Conservation (phyloP, 1,140 invertebrate genomes). For the Drosophila novamexicana region DNA sequence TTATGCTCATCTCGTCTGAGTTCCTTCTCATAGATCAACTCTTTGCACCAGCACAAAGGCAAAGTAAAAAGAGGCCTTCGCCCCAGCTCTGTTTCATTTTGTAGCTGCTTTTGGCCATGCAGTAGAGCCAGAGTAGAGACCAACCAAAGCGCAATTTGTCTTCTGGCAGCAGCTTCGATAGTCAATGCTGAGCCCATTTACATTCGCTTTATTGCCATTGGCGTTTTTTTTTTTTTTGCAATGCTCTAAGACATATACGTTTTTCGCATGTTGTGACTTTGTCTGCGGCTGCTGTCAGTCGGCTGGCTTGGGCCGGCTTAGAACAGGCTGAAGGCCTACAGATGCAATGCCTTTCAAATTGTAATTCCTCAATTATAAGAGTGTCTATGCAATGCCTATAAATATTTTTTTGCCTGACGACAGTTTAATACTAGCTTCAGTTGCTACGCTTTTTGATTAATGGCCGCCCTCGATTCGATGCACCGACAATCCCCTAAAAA, state of each 20-base stretch:
- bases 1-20: slow-evolving; percentile 44
- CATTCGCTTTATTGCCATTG: slow-evolving; percentile 67
- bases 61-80: slow-evolving; percentile 25
- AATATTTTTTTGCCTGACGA: slow-evolving; percentile 46
- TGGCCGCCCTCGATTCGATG: slow-evolving; percentile 46
- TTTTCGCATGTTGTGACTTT: slow-evolving; percentile 61
- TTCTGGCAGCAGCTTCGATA: slow-evolving; percentile 72
- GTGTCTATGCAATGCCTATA: slow-evolving; percentile 54
- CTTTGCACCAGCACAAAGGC: slow-evolving; percentile 45
- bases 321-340: slow-evolving; percentile 20
- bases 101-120: slow-evolving; percentile 58
- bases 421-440: slow-evolving; percentile 51
- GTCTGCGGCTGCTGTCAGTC: slow-evolving; percentile 70
- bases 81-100: slow-evolving; percentile 68
- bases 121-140: slow-evolving; percentile 33
- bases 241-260: slow-evolving; percentile 23
- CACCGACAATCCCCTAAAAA: slow-evolving; percentile 35
- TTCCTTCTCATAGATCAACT: slow-evolving; percentile 46
- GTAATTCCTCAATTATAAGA: slow-evolving; percentile 82
- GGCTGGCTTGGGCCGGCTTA: slow-evolving; percentile 31
- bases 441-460: slow-evolving; percentile 61
- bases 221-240: slow-evolving; percentile 36
- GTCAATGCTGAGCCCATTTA: slow-evolving; percentile 75
- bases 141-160: slow-evolving; percentile 82
- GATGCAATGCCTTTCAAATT: slow-evolving; percentile 65